Base-by-base conservation (phyloP, 2,797 vertebrate genomes). In the Dryobates pubescens region DNA sequence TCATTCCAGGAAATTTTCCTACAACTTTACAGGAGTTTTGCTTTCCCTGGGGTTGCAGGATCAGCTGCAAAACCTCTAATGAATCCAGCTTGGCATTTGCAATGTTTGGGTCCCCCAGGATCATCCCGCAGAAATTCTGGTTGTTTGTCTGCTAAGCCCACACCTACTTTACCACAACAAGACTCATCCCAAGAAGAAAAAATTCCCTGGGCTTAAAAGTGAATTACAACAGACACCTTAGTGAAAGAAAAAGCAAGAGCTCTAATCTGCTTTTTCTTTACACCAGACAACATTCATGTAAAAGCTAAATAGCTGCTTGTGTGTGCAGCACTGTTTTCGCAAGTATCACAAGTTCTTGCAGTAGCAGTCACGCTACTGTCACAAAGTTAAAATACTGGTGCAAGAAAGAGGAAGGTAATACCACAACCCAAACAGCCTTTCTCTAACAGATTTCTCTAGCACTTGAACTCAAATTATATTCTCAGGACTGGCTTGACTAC, bases 1-100 rank as follows among this genome's bases (percentile, higher is more conserved):
- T 86, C 32, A 77, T 76, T 88, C 53, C 67, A 92, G 70, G 76
- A 90, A 92, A 92, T 69, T 26, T 86, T 88, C 75, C 75, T 73
- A 41, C 70, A 89, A 18, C n/a, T 81, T 93, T 47, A 89, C 23
- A 63, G 84, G 77, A 82, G 62, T 81, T 94, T 92, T 94, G 76
- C 73, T 41, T 86, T 93, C 67, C 53, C 70, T 64, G 65, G 57
- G 57, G 82, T 73, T 81, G 63, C 63, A 81, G 72, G 49, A 93
- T 89, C 70, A 86, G 61, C 86, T 4, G 1, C 84, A 94, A 73
- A 36, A 53, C 47, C 74, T 92, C 84, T 64, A 93, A 86, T 62
- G 79, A 95, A 86, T 92, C 84, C 67, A 94, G 14, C 26, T 11
- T 61, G 70, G 90, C 67, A 57, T n/a, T 23, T 62, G 70, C 59